Conservation (phyloP, 2,888 invertebrate genomes). For the Corythucha ciliata region DNA sequence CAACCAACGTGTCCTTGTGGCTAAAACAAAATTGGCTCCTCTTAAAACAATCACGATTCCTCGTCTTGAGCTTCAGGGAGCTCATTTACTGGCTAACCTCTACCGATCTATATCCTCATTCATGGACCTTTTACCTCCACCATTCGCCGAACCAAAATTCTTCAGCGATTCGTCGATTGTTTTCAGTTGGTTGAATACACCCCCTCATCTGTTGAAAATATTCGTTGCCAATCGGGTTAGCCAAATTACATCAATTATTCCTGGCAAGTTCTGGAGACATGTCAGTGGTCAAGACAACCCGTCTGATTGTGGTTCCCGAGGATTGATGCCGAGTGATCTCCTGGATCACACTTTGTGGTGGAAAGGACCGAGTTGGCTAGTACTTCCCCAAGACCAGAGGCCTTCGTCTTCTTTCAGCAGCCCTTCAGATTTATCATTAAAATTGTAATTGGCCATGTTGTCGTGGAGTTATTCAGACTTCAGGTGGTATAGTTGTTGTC, state of each 20-base stretch:
- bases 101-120: constrained; percentile 20
- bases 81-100: constrained; percentile 33
- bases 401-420: too few species aligned
- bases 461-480: too few species aligned
- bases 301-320: constrained; percentile 38
- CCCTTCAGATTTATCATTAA: too few species aligned
- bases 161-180: constrained; percentile 34
- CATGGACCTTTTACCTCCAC: constrained; percentile 24
- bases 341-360: constrained; percentile 32
- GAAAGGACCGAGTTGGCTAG: constrained; percentile 34
- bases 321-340: constrained; percentile 30
- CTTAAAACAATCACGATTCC: constrained; percentile 32
- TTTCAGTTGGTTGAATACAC: constrained; percentile 33
- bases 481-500: too few species aligned
- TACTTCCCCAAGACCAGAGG: constrained; percentile 13
- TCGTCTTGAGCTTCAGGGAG: constrained; percentile 33
- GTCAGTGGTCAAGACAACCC: constrained; percentile 36
- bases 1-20: too few species aligned
- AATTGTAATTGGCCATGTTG: too few species aligned
- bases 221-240: constrained; percentile 37
- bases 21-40: constrained; percentile 23
- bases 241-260: constrained; percentile 34
- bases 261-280: constrained; percentile 34
- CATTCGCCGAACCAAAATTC: constrained; percentile 10
- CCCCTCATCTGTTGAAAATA: constrained; percentile 29